Evolutionary conservation across 2,888 invertebrate species (phyloP), one percentile per base, ranked within the genome.

Genomic region (Fragum whitleyi): DNA sequence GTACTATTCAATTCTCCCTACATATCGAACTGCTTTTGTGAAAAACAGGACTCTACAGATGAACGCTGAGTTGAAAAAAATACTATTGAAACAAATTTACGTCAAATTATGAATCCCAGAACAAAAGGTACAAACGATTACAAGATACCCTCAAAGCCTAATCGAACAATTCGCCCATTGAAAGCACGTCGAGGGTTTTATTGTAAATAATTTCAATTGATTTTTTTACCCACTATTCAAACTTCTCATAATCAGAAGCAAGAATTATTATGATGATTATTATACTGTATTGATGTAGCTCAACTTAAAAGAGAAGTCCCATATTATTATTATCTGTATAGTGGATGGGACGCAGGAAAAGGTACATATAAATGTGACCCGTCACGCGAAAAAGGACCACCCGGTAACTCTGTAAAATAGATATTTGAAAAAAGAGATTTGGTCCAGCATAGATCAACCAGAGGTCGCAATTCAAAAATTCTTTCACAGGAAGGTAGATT

Each of bases 21-120:
- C 16, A 47, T 19, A 47, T n/a, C 47, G 47, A 19, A n/a, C 47
- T 26, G 57, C 29, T 61, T 59, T 61, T 61, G 61, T 61, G 32
- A 29, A n/a, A 1, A n/a, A n/a, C 26, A 26, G n/a, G 32, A 19
- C 32, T 9, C 32, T 61, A 19, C 14, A n/a, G 29, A 32, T 1
- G 21, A 29, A 32, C 21, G 16, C 61, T 32, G 32, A 59, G 59
- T 26, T 28, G 29, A 61, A 61, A 61, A n/a, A 61, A 61, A 61
- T 61, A 61, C 61, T n/a, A 61, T 61, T 61, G 61, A 61, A 61
- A 61, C 61, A 61, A 61, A 61, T 61, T 61, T 61, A 28, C 61
- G 61, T 61, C 61, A 61, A 61, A 61, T 61, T 61, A 61, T 32
- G 61, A 61, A 61, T 32, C 16, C 5, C 3, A 19, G 32, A 61